Percentiles rank a stretch among this genome's conserved stretches.
Conservation (phyloP, 2,797 vertebrate genomes). For the Ctenosaura bakeri region DNA sequence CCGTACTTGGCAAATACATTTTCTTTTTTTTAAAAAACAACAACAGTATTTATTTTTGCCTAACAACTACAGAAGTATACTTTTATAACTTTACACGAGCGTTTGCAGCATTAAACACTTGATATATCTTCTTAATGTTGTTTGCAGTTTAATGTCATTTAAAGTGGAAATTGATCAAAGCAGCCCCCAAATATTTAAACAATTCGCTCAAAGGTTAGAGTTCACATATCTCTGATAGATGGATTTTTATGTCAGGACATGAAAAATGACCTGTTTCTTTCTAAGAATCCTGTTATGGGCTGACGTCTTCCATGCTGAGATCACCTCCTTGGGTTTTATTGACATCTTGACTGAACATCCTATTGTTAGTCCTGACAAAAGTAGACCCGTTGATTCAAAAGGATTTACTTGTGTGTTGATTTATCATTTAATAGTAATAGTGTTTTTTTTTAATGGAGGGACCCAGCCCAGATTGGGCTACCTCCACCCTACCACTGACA, state of each 20-base stretch:
- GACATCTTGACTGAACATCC: not conserved
- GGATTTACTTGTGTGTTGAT: too few species aligned
- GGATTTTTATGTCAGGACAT: not conserved
- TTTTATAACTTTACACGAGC: slow-evolving; percentile 71
- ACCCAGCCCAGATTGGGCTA: too few species aligned
- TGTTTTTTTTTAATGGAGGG: too few species aligned
- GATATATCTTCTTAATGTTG: not conserved
- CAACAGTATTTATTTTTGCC: slow-evolving; percentile 82
- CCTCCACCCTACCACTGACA: too few species aligned
- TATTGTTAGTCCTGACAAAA: too few species aligned
- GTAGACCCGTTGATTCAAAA: too few species aligned
- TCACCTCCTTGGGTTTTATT: not conserved
- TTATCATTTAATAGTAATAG: too few species aligned
- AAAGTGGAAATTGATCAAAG: slow-evolving; percentile 23
- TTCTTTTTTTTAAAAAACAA: slow-evolving; percentile 55
- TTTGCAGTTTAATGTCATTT: not conserved
- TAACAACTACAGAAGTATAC: slow-evolving; percentile 75
- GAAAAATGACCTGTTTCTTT: not conserved
- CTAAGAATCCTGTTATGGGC: slow-evolving; percentile 7
- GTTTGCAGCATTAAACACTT: slow-evolving; percentile 62
- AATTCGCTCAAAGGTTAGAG: slow-evolving; percentile 17
- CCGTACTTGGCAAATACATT: slow-evolving; percentile 72
- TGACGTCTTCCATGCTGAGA: slow-evolving; percentile 17
- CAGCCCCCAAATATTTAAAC: slow-evolving; percentile 22
- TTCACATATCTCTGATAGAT: slow-evolving; percentile 27